phyloP scores from a whole-genome alignment of 2,888 invertebrate species.

The Augiades crinisus region DNA sequence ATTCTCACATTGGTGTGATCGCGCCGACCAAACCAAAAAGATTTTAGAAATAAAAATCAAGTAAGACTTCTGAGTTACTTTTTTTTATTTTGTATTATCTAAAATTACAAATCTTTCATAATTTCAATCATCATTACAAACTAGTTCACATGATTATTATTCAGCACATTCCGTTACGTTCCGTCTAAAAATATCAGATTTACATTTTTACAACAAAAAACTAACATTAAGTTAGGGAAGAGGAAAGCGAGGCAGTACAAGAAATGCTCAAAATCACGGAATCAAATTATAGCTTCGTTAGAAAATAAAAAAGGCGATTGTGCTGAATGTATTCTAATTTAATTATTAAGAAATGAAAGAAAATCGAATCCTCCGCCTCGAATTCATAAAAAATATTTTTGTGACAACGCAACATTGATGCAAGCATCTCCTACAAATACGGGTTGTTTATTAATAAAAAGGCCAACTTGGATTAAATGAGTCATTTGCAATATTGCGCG shows the following conservation, averaged over 20 bases:
- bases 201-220: constrained; percentile 65
- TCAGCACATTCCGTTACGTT: constrained; percentile 62
- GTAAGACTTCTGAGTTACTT: constrained; percentile 8
- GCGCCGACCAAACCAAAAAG: too few relatives aligned
- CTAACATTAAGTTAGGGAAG: constrained; percentile 40
- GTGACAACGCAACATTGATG: background rate
- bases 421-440: too few relatives aligned
- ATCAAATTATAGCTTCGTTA: background rate
- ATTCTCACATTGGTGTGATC: background rate
- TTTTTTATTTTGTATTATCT: constrained; percentile 53
- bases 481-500: too few relatives aligned
- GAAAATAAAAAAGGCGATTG: constrained; percentile 18
- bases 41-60: constrained; percentile 7
- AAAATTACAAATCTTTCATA: constrained; percentile 79
- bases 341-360: constrained; percentile 6
- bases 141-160: constrained; percentile 61
- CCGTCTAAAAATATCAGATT: constrained; percentile 73
- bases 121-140: constrained; percentile 68
- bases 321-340: constrained; percentile 13
- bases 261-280: constrained; percentile 19
- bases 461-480: too few relatives aligned
- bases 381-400: constrained; percentile 2
- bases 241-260: constrained; percentile 23
- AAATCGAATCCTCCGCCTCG: background rate
- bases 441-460: too few relatives aligned